Evolutionary conservation across 2,888 invertebrate species (phyloP).

Genomic region (Augochlorella aurata): DNA sequence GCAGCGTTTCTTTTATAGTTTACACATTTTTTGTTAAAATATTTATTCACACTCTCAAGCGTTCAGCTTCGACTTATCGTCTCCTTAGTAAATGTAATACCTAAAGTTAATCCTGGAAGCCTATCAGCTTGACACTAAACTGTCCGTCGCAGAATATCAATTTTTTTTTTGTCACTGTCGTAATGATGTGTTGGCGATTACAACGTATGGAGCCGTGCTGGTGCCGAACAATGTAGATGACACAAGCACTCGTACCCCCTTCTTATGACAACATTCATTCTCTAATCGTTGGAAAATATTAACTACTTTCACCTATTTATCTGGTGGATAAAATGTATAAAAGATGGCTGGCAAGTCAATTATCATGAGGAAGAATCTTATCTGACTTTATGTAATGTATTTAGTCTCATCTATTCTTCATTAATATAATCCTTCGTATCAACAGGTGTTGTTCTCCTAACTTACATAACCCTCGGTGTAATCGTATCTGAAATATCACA

Average conservation of each 20-base stretch:
- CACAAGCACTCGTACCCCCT: slow-evolving; percentile 63
- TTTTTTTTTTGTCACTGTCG: slow-evolving; percentile 65
- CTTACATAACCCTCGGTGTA: slow-evolving; percentile 79
- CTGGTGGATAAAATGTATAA: slow-evolving; percentile 81
- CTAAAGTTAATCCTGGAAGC: slow-evolving; percentile 81
- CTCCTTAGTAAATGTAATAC: slow-evolving; percentile 78
- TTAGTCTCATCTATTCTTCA: slow-evolving; percentile 70
- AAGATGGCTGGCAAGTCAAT: slow-evolving; percentile 82
- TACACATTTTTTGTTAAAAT: slow-evolving; percentile 78
- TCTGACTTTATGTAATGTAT: slow-evolving; percentile 75
- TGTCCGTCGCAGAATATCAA: slow-evolving; percentile 72
- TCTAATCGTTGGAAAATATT: slow-evolving; percentile 82
- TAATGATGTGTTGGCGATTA: slow-evolving; percentile 70
- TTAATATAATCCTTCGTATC: slow-evolving; percentile 74
- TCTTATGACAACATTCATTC: slow-evolving; percentile 70
- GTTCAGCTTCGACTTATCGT: slow-evolving; percentile 75
- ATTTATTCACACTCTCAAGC: slow-evolving; percentile 80
- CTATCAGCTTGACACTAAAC: slow-evolving; percentile 79
- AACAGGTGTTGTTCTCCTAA: slow-evolving; percentile 78
- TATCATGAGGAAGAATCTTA: slow-evolving; percentile 80
- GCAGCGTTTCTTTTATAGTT: slow-evolving; percentile 77
- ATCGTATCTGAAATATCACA: slow-evolving; percentile 75
- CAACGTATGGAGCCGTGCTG: slow-evolving; percentile 65
- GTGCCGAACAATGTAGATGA: slow-evolving; percentile 63
- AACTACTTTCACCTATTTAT: slow-evolving; percentile 80